These are phyloP conservation scores for Camponotus fellah DNA, from an alignment of 2,888 invertebrate genomes.

Conservation along the genomic window DNA sequence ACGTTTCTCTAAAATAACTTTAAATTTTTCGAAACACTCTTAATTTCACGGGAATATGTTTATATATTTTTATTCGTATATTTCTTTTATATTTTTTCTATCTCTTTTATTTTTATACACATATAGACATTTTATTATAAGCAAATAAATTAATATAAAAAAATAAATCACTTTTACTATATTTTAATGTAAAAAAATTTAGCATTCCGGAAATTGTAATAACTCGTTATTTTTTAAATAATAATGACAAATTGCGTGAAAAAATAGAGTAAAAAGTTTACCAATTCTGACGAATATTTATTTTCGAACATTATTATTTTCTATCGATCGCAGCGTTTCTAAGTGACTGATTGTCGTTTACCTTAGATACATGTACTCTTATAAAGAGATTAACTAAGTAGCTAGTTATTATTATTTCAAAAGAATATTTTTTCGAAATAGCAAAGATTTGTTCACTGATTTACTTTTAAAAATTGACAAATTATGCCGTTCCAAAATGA, in stretches of 20 bases:
- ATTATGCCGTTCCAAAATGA: conserved; percentile 54
- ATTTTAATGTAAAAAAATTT: not conserved
- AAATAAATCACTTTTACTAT: not conserved
- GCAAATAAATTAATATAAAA: not conserved
- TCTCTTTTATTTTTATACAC: no score
- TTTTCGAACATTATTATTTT: not conserved
- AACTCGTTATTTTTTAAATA: not conserved
- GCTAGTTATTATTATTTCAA: not conserved
- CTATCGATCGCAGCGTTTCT: conserved; percentile 24
- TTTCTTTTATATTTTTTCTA: no score
- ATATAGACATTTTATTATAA: no score
- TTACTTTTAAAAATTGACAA: not conserved
- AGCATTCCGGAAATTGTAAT: not conserved
- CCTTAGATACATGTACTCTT: conserved; percentile 21
- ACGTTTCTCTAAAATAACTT: no score
- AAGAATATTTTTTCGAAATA: not conserved
- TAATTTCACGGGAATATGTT: no score
- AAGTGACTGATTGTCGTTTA: conserved; percentile 38
- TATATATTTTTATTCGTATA: no score
- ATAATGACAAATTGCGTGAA: not conserved
- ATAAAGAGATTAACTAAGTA: not conserved
- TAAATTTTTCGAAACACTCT: no score
- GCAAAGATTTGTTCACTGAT: not conserved
- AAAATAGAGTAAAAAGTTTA: not conserved
- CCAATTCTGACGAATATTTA: not conserved